Evolutionary conservation across 2,113 vertebrate genomes (phyloP).

Genomic region (Trichomycterus rosablanca): DNA sequence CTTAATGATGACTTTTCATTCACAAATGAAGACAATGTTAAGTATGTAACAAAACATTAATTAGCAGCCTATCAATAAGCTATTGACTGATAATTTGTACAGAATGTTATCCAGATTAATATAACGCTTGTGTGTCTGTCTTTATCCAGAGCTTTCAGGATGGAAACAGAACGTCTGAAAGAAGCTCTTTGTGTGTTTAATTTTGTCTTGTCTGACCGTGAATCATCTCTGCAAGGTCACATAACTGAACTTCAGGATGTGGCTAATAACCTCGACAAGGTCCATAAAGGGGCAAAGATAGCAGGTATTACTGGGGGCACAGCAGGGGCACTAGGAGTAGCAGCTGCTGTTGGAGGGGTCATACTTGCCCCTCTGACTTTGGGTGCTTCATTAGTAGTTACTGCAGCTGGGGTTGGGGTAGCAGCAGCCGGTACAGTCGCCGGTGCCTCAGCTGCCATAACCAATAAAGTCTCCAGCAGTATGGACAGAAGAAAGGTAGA

Average conservation of each 20-base stretch:
- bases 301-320: slow-evolving; percentile 63
- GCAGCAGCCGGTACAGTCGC: slow-evolving; percentile 70
- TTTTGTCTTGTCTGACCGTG: slow-evolving; percentile 36
- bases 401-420: slow-evolving; percentile 66
- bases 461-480: slow-evolving; percentile 63
- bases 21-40: no score
- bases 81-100: no score
- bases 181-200: neutral
- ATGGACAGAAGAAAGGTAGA: slow-evolving; percentile 70
- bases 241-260: slow-evolving; percentile 51
- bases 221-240: slow-evolving; percentile 53
- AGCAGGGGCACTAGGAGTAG: slow-evolving; percentile 64
- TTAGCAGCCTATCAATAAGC: no score
- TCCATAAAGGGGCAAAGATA: slow-evolving; percentile 58
- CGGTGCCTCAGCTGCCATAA: slow-evolving; percentile 67
- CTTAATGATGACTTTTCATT: no score
- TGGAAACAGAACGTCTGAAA: neutral
- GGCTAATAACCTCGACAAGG: slow-evolving; percentile 58
- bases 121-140: no score
- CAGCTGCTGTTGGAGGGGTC: slow-evolving; percentile 69
- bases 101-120: no score
- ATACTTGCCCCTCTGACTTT: slow-evolving; percentile 68
- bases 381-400: slow-evolving; percentile 65
- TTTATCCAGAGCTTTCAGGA: neutral
- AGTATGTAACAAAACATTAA: no score